These are phyloP conservation scores for Drosophila mulleri DNA, from an alignment of 2,888 invertebrate genomes.

Conservation along the genomic window DNA sequence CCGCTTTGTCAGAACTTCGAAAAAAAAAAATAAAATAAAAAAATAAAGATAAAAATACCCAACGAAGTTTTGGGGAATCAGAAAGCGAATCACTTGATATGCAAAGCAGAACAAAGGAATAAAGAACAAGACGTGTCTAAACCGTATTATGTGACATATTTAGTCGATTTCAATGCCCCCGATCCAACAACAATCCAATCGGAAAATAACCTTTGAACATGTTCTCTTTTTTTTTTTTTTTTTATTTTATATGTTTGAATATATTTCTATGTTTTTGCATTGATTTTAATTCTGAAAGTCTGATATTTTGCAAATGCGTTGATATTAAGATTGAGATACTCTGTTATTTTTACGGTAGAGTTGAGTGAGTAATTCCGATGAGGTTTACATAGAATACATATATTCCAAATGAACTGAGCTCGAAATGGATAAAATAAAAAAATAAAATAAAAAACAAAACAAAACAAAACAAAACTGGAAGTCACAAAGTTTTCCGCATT, in stretches of 20 bases:
- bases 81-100: slow-evolving; percentile 56
- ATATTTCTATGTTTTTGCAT: slow-evolving; percentile 1
- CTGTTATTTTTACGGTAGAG: background rate
- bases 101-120: slow-evolving; percentile 32
- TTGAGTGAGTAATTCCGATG: background rate
- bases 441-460: no score
- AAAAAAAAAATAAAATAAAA: slow-evolving; percentile 13
- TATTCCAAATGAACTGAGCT: background rate
- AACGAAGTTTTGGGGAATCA: slow-evolving; percentile 20
- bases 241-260: no score
- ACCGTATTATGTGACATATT: slow-evolving; percentile 37
- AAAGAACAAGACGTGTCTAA: slow-evolving; percentile 8
- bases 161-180: slow-evolving; percentile 21
- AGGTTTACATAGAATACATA: background rate
- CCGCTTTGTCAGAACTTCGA: slow-evolving; percentile 41
- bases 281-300: slow-evolving; percentile 37
- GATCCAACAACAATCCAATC: slow-evolving; percentile 13
- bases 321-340: slow-evolving; percentile 1
- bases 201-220: slow-evolving; percentile 26
- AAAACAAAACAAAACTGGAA: no score
- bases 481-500: no score
- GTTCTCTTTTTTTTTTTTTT: slow-evolving; percentile 6
- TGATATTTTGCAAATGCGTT: slow-evolving; percentile 11
- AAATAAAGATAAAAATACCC: no score
- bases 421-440: background rate